Percentiles rank a stretch among this genome's conserved stretches.
Evolutionary conservation across 2,113 vertebrate species (phyloP).

Genomic region (Calyptomena viridis): DNA sequence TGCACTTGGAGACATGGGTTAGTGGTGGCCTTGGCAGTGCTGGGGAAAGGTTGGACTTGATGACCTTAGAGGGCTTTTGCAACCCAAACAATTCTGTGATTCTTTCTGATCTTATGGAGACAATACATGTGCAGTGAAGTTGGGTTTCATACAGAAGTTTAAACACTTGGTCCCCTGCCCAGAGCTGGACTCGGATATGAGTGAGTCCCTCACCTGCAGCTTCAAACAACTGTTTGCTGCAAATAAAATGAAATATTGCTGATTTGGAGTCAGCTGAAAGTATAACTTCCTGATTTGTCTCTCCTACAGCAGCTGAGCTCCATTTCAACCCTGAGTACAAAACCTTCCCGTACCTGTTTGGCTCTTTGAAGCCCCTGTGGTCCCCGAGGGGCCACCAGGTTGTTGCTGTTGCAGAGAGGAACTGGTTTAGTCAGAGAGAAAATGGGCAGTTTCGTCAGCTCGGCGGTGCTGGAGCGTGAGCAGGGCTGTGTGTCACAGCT

Average conservation of each 20-base stretch:
- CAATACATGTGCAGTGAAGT: accelerated
- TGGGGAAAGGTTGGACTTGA: neutral
- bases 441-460: neutral
- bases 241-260: neutral
- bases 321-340: accelerated
- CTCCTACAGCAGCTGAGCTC: accelerated
- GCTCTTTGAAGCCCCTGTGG: neutral
- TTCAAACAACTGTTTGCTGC: too few relatives aligned
- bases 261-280: neutral
- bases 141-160: neutral
- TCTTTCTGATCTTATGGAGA: neutral
- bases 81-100: neutral
- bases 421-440: constrained; percentile 32
- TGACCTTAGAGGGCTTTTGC: neutral
- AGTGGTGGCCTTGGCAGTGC: neutral
- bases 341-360: neutral
- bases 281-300: accelerated
- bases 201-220: neutral
- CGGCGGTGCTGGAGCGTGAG: neutral
- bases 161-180: neutral
- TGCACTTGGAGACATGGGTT: neutral
- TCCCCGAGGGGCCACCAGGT: neutral
- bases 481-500: neutral
- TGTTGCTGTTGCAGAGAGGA: neutral
- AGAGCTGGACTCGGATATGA: neutral